Percentiles rank a stretch among this genome's conserved stretches.
phyloP scores from a whole-genome alignment of 2,888 invertebrate species.

The Euproctis similis region DNA sequence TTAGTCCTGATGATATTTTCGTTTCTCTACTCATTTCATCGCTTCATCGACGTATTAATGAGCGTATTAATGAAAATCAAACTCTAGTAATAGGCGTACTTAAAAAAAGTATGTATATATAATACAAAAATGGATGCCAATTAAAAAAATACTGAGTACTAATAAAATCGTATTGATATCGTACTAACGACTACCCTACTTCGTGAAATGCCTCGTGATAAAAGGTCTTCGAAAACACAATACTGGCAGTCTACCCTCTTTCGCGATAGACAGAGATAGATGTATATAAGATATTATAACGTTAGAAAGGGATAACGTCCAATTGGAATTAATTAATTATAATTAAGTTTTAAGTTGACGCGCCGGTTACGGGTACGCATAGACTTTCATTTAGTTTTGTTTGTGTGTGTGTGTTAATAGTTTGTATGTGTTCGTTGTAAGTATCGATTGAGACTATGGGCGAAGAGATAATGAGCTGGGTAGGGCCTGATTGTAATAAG shows the following conservation, averaged over 20 bases:
- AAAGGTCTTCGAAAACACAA: constrained; percentile 75
- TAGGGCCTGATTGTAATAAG: constrained; percentile 64
- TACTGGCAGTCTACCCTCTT: constrained; percentile 63
- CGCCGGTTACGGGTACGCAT: constrained; percentile 72
- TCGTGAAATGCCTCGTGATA: constrained; percentile 68
- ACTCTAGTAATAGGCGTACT: constrained; percentile 22
- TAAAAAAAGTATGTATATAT: too few relatives aligned
- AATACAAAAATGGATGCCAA: constrained; percentile 57
- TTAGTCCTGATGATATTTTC: too few relatives aligned
- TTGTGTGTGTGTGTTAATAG: constrained; percentile 50
- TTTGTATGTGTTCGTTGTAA: constrained; percentile 55
- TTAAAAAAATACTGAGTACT: constrained; percentile 65
- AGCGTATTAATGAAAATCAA: constrained; percentile 23
- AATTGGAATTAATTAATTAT: constrained; percentile 88
- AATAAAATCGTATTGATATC: constrained; percentile 70
- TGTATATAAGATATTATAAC: constrained; percentile 62
- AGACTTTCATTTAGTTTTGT: constrained; percentile 62
- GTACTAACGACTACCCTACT: constrained; percentile 62
- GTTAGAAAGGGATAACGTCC: constrained; percentile 62
- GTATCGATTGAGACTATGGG: constrained; percentile 69
- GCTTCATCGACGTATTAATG: constrained; percentile 16
- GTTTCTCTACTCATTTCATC: too few relatives aligned
- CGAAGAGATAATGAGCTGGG: constrained; percentile 71
- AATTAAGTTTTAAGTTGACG: constrained; percentile 88
- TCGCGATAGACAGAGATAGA: constrained; percentile 46